Conservation (phyloP, 1,140 invertebrate species). For the Micrasema minimum region DNA sequence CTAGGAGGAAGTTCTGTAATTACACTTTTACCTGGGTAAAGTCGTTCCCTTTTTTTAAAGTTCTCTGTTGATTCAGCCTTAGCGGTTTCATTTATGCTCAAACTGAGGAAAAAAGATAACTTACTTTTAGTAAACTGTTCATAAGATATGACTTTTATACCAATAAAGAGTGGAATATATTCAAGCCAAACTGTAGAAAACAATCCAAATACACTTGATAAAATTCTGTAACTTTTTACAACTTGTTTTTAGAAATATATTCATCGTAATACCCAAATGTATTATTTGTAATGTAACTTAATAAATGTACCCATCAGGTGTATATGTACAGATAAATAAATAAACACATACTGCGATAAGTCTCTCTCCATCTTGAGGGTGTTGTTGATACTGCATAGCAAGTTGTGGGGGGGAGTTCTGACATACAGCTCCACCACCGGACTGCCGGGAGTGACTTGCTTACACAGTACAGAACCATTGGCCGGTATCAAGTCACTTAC, state of each 20-base stretch:
- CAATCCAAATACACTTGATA: no score
- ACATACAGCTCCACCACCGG: constrained; percentile 63
- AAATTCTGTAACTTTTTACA: no score
- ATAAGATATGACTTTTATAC: no score
- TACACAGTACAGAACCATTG: constrained; percentile 40
- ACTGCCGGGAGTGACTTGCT: constrained; percentile 15
- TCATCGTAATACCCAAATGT: no score
- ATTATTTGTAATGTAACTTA: no score
- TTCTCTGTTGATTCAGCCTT: no score
- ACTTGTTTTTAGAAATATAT: no score
- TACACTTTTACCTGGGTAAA: constrained; percentile 24
- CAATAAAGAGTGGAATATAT: no score
- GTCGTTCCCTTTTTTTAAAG: constrained; percentile 41
- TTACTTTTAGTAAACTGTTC: no score
- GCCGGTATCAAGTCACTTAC: constrained; percentile 37
- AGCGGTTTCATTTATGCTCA: neutral
- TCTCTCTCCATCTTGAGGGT: constrained; percentile 58
- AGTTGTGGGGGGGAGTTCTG: constrained; percentile 58
- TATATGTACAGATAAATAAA: no score
- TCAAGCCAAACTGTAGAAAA: no score
- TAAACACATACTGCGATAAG: constrained; percentile 29
- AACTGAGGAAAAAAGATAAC: neutral
- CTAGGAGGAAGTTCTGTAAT: neutral
- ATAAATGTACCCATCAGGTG: no score
- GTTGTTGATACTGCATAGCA: constrained; percentile 63